Base-by-base conservation (phyloP, 2,888 invertebrate species). In the Agrochola lota region DNA sequence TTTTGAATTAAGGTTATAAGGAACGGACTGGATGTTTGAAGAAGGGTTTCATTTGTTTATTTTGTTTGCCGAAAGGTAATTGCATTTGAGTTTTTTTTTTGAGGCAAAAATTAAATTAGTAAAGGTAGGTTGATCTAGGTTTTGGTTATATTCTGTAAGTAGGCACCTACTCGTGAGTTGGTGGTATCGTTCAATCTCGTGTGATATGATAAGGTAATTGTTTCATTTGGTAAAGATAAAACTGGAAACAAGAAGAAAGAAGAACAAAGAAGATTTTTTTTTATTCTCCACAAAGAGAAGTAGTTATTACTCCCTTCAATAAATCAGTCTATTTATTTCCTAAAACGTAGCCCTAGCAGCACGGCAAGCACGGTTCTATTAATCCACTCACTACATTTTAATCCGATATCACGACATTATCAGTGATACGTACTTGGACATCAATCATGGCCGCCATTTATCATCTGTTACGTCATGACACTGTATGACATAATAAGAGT, bases 371-470 rank as follows among this genome's bases (percentile, higher is more conserved):
- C 30, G 30, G 30, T 30, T 67, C 46, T 46, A 20, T 49, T 17
- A 57, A 75, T 68, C 5, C 15, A 20, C 23, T 46, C 9, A 11
- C 30, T 40, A 40, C 12, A 72, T 83, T 81, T 64, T 59, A 68
- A 78, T 83, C 55, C 43, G 23, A 43, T 60, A 67, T 49, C 76
- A 62, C 1, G 46, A 64, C 35, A 68, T 71, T 80, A 84, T 75
- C 67, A 60, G 80, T 30, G 78, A 60, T 46, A 71, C 35, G 67
- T 59, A 63, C 59, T 83, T 55, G 75, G 55, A 49, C 80, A 82
- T 84, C 75, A 80, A 82, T 80, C 84, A 80, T 55, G 82, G 71
- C 40, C 15, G 64, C 40, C 64, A 74, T 82, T 71, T 85, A 85
- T 81, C 74, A 80, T 80, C 15, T 63, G 72, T 74, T 46, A 75